phyloP scores from a whole-genome alignment of 1,140 invertebrate species.

The Papilio aristodemus region DNA sequence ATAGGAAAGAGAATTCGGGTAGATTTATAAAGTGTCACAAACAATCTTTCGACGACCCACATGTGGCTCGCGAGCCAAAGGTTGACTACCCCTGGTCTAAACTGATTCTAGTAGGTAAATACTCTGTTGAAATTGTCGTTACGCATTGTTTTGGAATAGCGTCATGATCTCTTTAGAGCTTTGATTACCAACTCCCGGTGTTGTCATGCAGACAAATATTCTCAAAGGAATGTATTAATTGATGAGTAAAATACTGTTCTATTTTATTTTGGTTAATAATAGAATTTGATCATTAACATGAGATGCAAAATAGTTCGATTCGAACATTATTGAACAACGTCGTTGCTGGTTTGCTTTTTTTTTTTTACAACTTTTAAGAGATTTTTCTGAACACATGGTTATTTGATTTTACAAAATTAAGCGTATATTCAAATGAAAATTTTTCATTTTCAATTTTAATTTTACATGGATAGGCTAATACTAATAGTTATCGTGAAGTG shows the following conservation, averaged over 20 bases:
- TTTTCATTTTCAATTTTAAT: too few relatives aligned
- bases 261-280: slow-evolving; percentile 1
- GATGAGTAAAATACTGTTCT: slow-evolving; percentile 10
- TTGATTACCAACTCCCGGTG: not conserved
- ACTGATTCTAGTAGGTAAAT: too few relatives aligned
- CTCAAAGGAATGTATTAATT: slow-evolving; percentile 5
- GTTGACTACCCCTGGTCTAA: too few relatives aligned
- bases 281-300: not conserved
- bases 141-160: too few relatives aligned
- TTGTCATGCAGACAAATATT: slow-evolving; percentile 1
- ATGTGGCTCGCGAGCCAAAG: too few relatives aligned
- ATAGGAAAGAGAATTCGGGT: too few relatives aligned
- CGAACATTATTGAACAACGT: slow-evolving; percentile 8
- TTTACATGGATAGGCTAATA: too few relatives aligned
- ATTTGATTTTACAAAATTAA: not conserved
- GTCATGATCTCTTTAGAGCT: too few relatives aligned
- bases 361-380: not conserved
- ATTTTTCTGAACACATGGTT: slow-evolving; percentile 7
- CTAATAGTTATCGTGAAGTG: too few relatives aligned
- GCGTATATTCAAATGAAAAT: not conserved
- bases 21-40: too few relatives aligned
- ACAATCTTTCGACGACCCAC: too few relatives aligned
- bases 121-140: too few relatives aligned
- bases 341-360: not conserved
- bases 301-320: not conserved